phyloP scores from a whole-genome alignment of 2,888 invertebrate genomes.

The Caenorhabditis sp. region DNA sequence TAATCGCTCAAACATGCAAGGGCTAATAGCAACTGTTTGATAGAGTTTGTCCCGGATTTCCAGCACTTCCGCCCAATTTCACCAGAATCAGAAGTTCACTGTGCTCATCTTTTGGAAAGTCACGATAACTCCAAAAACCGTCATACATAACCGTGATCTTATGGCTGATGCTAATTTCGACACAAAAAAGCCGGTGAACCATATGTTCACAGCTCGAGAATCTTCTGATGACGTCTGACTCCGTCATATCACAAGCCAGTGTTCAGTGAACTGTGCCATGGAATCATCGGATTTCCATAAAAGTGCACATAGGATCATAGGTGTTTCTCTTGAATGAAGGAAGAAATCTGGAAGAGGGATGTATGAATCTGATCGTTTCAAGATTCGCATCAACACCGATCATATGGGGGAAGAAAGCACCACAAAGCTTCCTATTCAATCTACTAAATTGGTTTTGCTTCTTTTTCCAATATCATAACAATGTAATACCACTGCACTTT shows the following conservation, averaged over 20 bases:
- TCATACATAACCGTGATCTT: constrained; percentile 1
- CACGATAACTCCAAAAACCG: not conserved
- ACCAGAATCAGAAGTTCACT: not conserved
- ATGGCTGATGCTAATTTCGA: not conserved
- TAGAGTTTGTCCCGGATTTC: too few species aligned
- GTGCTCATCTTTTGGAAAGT: not conserved
- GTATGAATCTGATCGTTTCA: not conserved
- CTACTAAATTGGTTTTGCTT: not conserved
- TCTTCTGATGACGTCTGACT: constrained; percentile 14
- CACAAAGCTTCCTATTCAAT: not conserved
- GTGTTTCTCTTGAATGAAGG: not conserved
- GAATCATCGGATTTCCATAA: not conserved
- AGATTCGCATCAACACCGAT: not conserved
- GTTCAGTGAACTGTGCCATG: constrained; percentile 23
- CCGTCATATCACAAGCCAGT: not conserved
- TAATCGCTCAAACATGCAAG: too few species aligned
- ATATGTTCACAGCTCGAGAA: not conserved
- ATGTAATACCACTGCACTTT: too few species aligned
- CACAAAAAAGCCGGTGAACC: not conserved
- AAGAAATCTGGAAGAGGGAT: not conserved
- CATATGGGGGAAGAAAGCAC: not conserved
- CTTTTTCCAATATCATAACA: not conserved
- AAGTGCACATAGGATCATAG: not conserved
- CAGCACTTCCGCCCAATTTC: too few species aligned
- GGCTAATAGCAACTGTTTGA: too few species aligned